Percentiles rank a stretch among this genome's conserved stretches.
Evolutionary conservation across 2,797 vertebrate species (phyloP).

Genomic region (Sebastes reedi): DNA sequence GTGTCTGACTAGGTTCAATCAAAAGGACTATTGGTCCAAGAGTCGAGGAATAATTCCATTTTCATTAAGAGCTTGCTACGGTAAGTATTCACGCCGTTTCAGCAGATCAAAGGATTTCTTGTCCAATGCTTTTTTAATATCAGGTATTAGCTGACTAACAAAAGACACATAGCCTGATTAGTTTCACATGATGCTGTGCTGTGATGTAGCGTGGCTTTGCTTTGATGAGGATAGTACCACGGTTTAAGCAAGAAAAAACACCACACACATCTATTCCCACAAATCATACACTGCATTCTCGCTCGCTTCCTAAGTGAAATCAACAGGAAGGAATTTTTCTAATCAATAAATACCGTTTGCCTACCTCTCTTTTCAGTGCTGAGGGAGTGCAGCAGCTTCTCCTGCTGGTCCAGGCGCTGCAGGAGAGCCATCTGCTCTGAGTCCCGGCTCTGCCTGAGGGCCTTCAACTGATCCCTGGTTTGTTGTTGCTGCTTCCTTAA

Average conservation of each 20-base stretch:
- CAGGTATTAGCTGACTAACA: constrained; percentile 7
- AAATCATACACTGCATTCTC: neutral
- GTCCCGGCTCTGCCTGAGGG: constrained; percentile 82
- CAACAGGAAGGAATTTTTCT: neutral
- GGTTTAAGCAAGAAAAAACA: neutral
- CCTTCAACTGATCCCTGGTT: constrained; percentile 85
- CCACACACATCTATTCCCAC: neutral
- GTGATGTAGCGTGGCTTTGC: neutral
- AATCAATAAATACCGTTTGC: neutral
- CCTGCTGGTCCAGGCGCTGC: constrained; percentile 87
- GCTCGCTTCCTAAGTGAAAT: neutral
- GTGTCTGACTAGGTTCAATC: neutral
- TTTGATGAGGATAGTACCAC: neutral
- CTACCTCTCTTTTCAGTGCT: constrained; percentile 90
- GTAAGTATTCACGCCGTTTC: neutral
- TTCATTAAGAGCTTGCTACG: neutral
- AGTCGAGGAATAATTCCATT: neutral
- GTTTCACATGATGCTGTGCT: constrained; percentile 6
- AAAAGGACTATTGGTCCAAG: neutral
- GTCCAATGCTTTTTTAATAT: neutral
- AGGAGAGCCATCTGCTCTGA: constrained; percentile 83
- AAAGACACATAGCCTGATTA: neutral
- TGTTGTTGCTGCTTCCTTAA: constrained; percentile 82
- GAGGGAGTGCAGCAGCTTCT: constrained; percentile 86
- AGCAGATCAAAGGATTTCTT: neutral